Percentiles rank a stretch among this genome's conserved stretches.
These are phyloP conservation scores for Orthosia gracilis DNA, from an alignment of 2,888 invertebrate genomes.

Conservation along the genomic window DNA sequence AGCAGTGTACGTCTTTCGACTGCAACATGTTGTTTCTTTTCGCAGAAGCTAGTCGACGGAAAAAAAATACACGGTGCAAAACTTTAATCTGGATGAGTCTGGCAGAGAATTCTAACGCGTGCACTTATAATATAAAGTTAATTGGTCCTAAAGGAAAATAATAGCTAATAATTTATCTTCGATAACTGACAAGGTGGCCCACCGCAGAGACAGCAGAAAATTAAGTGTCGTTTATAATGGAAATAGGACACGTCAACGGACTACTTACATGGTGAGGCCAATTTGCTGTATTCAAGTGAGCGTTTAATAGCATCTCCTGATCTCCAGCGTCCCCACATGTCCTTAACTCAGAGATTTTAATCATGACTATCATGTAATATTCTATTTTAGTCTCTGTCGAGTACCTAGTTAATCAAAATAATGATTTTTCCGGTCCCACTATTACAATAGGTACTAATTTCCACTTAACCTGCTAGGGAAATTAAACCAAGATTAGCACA, in stretches of 20 bases:
- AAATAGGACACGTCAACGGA: background rate
- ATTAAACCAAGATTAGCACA: constrained; percentile 44
- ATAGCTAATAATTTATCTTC: background rate
- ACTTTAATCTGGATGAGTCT: background rate
- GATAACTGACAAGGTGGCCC: background rate
- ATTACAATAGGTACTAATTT: constrained; percentile 55
- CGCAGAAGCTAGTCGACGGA: background rate
- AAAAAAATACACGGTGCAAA: background rate
- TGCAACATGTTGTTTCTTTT: background rate
- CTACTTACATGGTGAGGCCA: background rate
- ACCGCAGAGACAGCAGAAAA: background rate
- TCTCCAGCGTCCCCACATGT: background rate
- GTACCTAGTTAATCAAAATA: constrained; percentile 22
- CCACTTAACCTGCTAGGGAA: constrained; percentile 32
- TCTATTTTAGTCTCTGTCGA: constrained; percentile 25
- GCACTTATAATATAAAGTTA: background rate
- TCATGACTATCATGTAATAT: constrained; percentile 7
- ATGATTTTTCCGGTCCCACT: constrained; percentile 34
- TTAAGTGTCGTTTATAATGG: background rate
- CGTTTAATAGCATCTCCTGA: constrained; percentile 6
- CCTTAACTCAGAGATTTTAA: background rate
- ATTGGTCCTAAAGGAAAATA: background rate
- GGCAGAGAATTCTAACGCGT: background rate
- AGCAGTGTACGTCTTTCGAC: too few species aligned
- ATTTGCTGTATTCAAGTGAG: background rate